Percentiles rank a stretch among this genome's conserved stretches.
phyloP scores from a whole-genome alignment of 92 coral and sea anemone species.

The Micromussa lordhowensis region DNA sequence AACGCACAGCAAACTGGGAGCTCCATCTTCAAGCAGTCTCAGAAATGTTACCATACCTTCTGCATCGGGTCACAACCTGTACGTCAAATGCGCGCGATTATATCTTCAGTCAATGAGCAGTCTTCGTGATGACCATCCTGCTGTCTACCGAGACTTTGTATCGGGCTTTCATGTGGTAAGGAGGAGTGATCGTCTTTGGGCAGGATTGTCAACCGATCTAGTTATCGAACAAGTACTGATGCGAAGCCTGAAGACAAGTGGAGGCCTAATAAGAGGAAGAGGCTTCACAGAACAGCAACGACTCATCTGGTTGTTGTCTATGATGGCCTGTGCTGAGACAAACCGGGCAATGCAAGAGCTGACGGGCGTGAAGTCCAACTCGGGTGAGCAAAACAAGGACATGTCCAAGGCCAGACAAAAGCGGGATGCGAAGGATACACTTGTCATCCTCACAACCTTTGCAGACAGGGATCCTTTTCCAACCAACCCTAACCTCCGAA shows the following conservation, averaged over 20 bases:
- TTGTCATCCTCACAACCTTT: conserved; percentile 14
- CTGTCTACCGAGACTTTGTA: conserved; percentile 26
- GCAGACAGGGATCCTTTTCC: not conserved
- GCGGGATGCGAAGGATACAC: conserved; percentile 40
- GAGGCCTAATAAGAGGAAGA: conserved; percentile 65
- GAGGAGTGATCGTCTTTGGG: conserved; percentile 64
- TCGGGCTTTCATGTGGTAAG: conserved; percentile 50
- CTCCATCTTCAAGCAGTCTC: conserved; percentile 48
- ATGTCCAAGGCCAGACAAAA: conserved; percentile 26
- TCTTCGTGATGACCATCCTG: conserved; percentile 25
- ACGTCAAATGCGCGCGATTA: conserved; percentile 18
- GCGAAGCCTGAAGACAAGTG: conserved; percentile 62
- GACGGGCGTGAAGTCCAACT: conserved; percentile 33
- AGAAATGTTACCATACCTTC: conserved; percentile 7
- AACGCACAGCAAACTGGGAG: conserved; percentile 28
- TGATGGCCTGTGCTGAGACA: conserved; percentile 39
- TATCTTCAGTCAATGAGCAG: conserved; percentile 28
- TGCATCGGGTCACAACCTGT: conserved; percentile 3
- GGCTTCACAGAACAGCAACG: conserved; percentile 58
- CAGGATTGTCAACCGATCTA: conserved; percentile 62
- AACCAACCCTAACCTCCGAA: not conserved
- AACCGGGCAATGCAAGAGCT: conserved; percentile 35
- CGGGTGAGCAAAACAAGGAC: conserved; percentile 52
- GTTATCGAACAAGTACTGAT: conserved; percentile 51
- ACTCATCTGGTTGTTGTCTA: conserved; percentile 50